Evolutionary conservation across 53 echinoderm and acorn worm species (phyloP).

Genomic region (Glandiceps talaboti): DNA sequence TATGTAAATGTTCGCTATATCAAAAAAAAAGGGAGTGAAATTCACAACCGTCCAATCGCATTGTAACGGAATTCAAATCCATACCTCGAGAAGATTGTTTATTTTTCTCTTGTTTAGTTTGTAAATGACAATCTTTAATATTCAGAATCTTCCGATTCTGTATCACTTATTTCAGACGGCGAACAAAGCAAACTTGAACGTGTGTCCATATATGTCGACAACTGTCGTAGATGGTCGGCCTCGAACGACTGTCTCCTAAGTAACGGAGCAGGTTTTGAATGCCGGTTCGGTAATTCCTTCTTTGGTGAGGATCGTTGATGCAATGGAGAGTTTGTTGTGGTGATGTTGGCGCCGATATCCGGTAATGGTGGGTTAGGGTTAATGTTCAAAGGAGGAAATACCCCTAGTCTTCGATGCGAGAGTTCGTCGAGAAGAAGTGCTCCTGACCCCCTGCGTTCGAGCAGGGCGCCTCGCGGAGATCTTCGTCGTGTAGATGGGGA

Average conservation of each 20-base stretch:
- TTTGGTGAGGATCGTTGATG: background rate
- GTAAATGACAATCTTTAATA: too few species aligned
- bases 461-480: background rate
- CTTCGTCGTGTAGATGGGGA: background rate
- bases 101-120: too few species aligned
- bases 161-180: background rate
- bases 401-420: constrained; percentile 52
- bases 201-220: background rate
- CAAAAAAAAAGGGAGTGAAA: too few species aligned
- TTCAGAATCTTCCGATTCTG: background rate
- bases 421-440: constrained; percentile 73
- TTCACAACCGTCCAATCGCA: too few species aligned
- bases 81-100: too few species aligned
- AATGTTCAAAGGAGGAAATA: constrained; percentile 60
- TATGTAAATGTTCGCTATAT: too few species aligned
- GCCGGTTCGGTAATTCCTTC: background rate
- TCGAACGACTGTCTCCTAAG: background rate
- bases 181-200: background rate
- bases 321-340: background rate
- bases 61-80: too few species aligned
- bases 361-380: constrained; percentile 59
- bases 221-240: background rate
- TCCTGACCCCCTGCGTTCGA: constrained; percentile 46
- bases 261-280: background rate
- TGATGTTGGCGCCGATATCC: constrained; percentile 33